Evolutionary conservation across 2,888 invertebrate genomes (phyloP).

Genomic region (Brachylomia viminalis): DNA sequence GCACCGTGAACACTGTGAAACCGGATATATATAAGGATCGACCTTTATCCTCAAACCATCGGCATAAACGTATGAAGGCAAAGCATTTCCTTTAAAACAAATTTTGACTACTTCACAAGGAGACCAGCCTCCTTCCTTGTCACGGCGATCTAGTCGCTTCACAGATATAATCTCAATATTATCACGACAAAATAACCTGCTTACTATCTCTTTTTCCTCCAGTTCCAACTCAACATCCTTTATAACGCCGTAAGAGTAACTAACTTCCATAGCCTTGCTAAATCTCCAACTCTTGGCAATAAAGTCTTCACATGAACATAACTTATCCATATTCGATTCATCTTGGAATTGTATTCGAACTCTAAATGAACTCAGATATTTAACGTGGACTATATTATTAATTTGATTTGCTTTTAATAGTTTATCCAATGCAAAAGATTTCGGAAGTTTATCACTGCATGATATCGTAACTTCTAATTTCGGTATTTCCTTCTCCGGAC

Average conservation of each 20-base stretch:
- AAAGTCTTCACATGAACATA: background rate
- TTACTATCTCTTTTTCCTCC: background rate
- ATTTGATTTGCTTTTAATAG: too few species aligned
- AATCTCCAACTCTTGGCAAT: background rate
- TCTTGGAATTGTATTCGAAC: too few species aligned
- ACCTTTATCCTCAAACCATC: too few species aligned
- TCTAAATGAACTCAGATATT: too few species aligned
- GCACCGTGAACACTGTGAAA: too few species aligned
- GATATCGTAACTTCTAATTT: constrained; percentile 1
- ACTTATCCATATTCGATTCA: background rate
- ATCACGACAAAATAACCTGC: background rate
- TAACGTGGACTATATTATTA: background rate
- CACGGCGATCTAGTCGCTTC: too few species aligned
- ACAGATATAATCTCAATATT: background rate
- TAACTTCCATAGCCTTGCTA: background rate
- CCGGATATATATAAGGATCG: too few species aligned
- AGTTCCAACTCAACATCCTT: background rate
- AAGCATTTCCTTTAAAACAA: too few species aligned
- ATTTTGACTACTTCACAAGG: too few species aligned
- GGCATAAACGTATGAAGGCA: too few species aligned
- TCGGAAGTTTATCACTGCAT: background rate
- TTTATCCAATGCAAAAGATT: background rate
- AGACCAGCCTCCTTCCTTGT: too few species aligned
- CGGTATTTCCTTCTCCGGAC: background rate
- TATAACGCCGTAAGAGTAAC: background rate